Evolutionary conservation across 2,888 invertebrate species (phyloP), one percentile per base, ranked within the genome.

Genomic region (Heterodera filipjevi): DNA sequence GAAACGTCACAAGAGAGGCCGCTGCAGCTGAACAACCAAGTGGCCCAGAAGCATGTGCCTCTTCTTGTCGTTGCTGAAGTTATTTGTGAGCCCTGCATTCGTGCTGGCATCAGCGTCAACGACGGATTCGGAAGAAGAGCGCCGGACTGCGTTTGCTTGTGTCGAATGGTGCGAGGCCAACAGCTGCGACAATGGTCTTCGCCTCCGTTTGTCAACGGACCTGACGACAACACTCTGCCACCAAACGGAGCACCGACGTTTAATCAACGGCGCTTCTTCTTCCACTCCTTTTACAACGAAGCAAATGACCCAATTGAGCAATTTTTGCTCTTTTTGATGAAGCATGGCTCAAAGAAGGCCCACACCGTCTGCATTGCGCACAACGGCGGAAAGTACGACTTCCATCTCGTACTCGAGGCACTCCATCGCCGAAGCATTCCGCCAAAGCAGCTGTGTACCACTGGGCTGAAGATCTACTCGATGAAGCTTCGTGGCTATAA

Each of bases 271-370:
- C 66, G 66, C 27, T 22, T 66, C 27, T 66, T 10, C 66, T 66
- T 66, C 22, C 73, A 73, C 22, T 44, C 33, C 19, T 71, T 71
- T 16, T 33, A 71, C 71, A 71, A 71, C 33, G 53, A 30, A 3
- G 71, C 3, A 32, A 3, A n/a, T 6, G 73, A n/a, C n/a, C n/a
- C n/a, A n/a, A n/a, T n/a, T n/a, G n/a, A n/a, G n/a, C n/a, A n/a
- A n/a, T n/a, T n/a, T n/a, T n/a, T n/a, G n/a, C n/a, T n/a, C n/a
- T n/a, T n/a, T n/a, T n/a, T n/a, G n/a, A n/a, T n/a, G n/a, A 73
- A 39, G 12, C 44, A 44, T 12, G 44, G 44, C 44, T 12, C 44
- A 5, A 44, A 44, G 44, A 44, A 44, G n/a, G n/a, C n/a, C n/a
- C n/a, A n/a, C n/a, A n/a, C n/a, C n/a, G n/a, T n/a, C n/a, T n/a